Evolutionary conservation across 2,113 vertebrate species (phyloP).

Genomic region (Passer montanus): DNA sequence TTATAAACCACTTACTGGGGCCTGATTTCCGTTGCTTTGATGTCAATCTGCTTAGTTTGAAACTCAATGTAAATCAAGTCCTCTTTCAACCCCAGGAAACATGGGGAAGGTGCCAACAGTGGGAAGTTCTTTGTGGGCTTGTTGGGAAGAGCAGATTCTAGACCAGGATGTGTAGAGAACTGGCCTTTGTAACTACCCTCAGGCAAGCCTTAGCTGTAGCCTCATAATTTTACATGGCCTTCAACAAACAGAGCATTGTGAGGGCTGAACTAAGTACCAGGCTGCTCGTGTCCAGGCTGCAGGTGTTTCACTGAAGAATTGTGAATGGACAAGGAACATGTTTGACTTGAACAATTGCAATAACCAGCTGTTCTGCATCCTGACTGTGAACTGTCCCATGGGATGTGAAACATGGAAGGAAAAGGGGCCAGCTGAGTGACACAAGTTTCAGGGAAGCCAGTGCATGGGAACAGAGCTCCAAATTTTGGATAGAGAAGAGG

Average conservation of each 20-base stretch:
- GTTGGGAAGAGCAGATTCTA: neutral
- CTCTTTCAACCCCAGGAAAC: constrained; percentile 21
- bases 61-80: constrained; percentile 41
- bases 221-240: neutral
- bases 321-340: neutral
- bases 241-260: neutral
- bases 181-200: neutral
- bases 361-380: neutral
- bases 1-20: constrained; percentile 48
- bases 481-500: neutral
- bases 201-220: neutral
- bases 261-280: neutral
- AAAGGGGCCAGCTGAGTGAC: rapidly evolving
- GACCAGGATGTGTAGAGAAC: neutral
- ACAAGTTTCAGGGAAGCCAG: neutral
- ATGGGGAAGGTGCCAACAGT: neutral
- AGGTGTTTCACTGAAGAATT: neutral
- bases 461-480: neutral
- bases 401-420: neutral
- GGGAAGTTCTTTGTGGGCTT: neutral
- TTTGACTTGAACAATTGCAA: neutral
- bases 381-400: neutral
- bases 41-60: constrained; percentile 33
- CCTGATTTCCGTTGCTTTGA: constrained; percentile 52
- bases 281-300: neutral